These are phyloP conservation scores for Notodonta ziczac DNA, from an alignment of 2,888 invertebrate species.

Conservation along the genomic window DNA sequence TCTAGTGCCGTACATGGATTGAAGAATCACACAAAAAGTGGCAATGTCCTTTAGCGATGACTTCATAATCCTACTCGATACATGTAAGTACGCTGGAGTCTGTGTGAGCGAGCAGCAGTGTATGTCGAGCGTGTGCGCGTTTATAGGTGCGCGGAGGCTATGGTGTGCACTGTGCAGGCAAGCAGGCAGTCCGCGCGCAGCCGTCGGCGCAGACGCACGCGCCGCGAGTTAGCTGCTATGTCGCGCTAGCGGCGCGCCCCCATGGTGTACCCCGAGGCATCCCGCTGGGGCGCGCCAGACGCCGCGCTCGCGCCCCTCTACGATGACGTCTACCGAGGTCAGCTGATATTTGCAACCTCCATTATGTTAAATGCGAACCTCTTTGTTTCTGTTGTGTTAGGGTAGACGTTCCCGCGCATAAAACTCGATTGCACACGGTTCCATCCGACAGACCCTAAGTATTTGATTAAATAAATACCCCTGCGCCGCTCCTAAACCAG, in stretches of 20 bases:
- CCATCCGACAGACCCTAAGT: slow-evolving; percentile 28
- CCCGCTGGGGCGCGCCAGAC: slow-evolving; percentile 86
- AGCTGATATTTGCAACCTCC: slow-evolving; percentile 67
- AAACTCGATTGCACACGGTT: slow-evolving; percentile 25
- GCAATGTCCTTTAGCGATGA: slow-evolving; percentile 41
- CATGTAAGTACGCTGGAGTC: slow-evolving; percentile 19
- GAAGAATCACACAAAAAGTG: slow-evolving; percentile 21
- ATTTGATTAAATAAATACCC: slow-evolving; percentile 25
- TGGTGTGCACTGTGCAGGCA: slow-evolving; percentile 13
- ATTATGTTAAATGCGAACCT: slow-evolving; percentile 44
- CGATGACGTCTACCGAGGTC: slow-evolving; percentile 88
- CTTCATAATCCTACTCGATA: slow-evolving; percentile 3
- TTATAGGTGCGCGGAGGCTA: slow-evolving; percentile 1
- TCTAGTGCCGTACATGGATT: neutral
- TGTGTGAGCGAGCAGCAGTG: neutral
- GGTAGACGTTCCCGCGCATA: slow-evolving; percentile 33
- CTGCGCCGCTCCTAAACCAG: slow-evolving; percentile 20
- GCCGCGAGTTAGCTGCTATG: slow-evolving; percentile 63
- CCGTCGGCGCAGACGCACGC: slow-evolving; percentile 75
- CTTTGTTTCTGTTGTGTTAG: slow-evolving; percentile 55
- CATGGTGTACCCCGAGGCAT: slow-evolving; percentile 87
- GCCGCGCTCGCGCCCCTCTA: slow-evolving; percentile 86
- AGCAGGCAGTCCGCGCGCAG: slow-evolving; percentile 71
- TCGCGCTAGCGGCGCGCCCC: slow-evolving; percentile 71
- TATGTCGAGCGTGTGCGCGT: neutral